Base-by-base conservation (phyloP, 2,888 invertebrate species). In the Norana najaformis region DNA sequence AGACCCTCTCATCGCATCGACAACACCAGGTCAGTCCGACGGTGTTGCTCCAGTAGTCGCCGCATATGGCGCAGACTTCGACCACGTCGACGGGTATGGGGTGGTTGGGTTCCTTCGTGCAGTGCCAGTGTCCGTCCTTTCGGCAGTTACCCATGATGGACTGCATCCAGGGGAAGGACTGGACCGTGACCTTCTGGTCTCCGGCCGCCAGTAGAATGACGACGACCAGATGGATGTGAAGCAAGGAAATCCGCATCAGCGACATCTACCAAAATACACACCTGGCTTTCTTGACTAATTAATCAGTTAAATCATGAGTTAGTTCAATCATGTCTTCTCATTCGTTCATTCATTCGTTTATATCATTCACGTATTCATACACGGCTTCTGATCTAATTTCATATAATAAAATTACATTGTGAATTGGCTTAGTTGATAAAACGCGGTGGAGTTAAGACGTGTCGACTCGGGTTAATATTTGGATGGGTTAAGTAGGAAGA, bases 1-100 rank as follows among this genome's bases (percentile, higher is more conserved):
- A 89, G 13, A 89, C 89, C 35, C 82, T 83, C 16, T 82, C 83
- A 36, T 89, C 83, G 82, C 89, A 89, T 37, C 89, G 36, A n/a
- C 89, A 89, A 38, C 89, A 89, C 89, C 89, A 89, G 39, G 89
- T 83, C 37, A 89, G 82, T n/a, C 89, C 89, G n/a, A 89, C 89
- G 37, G 83, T 83, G 89, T 89, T 14, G 41, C 89, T 89, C 89
- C 89, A 89, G 82, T 83, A 83, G 83, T 89, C 37, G 37, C 89
- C 89, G 83, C 89, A 89, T 3, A 83, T 82, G 83, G 82, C 89
- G 85, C 89, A 89, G 20, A 85, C 85, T 18, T 35, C 85, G 85
- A 37, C 16, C 6, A 85, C 85, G 85, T 85, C 85, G 36, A 37
- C 8, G 36, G 85, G 85, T 1, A 85, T 37, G 14, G 85, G 85